A percentile compares a stretch with the other conserved stretches of the same genome.
These are phyloP conservation scores for Chiloscyllium punctatum DNA, from an alignment of 2,797 vertebrate genomes.

Conservation along the genomic window DNA sequence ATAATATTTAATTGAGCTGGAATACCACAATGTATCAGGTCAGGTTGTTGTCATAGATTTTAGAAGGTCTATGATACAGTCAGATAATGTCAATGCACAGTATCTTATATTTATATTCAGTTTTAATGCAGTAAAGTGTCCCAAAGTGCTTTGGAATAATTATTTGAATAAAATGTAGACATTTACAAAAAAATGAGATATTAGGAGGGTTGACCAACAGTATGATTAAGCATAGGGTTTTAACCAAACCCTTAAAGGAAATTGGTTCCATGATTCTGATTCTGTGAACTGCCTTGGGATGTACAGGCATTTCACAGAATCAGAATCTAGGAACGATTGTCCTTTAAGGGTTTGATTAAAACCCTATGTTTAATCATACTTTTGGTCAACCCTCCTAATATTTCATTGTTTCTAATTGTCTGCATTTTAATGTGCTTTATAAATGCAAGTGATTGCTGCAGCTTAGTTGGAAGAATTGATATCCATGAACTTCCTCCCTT, in stretches of 20 bases:
- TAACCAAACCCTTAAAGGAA: background rate
- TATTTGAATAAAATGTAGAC: background rate
- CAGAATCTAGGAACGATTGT: background rate
- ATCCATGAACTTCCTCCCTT: background rate
- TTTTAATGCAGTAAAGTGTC: background rate
- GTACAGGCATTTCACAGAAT: no score
- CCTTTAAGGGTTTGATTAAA: background rate
- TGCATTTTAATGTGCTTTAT: background rate
- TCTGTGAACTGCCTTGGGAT: no score
- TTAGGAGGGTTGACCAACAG: background rate
- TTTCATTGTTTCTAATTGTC: background rate
- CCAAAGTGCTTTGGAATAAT: background rate
- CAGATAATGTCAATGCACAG: background rate
- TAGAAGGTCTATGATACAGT: background rate
- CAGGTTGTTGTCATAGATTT: background rate
- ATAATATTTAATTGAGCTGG: background rate
- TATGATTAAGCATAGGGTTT: background rate
- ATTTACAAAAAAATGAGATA: background rate
- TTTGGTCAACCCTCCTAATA: background rate
- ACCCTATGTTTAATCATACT: background rate
- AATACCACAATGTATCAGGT: background rate
- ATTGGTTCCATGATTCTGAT: background rate
- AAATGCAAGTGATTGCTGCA: background rate
- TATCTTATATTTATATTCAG: background rate
- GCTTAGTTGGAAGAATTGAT: background rate